phyloP scores from a whole-genome alignment of 2,797 vertebrate genomes.

The Bryconaethiops microstoma region DNA sequence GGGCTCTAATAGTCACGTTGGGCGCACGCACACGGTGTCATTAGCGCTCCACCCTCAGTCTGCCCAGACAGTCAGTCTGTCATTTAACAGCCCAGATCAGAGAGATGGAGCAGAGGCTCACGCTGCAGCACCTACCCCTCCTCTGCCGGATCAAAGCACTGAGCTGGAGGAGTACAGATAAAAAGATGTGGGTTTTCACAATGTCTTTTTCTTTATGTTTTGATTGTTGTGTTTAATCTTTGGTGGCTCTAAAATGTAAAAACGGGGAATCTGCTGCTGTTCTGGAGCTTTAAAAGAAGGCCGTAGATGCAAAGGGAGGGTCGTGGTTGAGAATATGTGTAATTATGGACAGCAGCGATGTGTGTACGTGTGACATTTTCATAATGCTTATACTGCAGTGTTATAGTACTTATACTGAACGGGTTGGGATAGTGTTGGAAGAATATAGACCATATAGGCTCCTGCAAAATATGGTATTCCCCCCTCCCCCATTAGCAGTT shows the following conservation, averaged over 20 bases:
- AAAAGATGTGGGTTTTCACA: conserved; percentile 35
- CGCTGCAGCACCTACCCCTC: conserved; percentile 42
- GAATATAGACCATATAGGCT: conserved; percentile 13
- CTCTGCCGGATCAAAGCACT: conserved; percentile 35
- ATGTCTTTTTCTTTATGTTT: conserved; percentile 6
- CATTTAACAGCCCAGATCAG: conserved; percentile 77
- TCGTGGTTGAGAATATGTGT: conserved; percentile 10
- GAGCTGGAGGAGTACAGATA: conserved; percentile 39
- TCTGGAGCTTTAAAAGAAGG: background rate
- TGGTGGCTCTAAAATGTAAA: conserved; percentile 2
- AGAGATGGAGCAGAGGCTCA: conserved; percentile 69
- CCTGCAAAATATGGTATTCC: background rate
- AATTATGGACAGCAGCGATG: background rate
- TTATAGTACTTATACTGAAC: no score
- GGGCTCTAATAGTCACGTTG: conserved; percentile 80
- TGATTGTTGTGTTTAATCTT: conserved; percentile 24
- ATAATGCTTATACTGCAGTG: background rate
- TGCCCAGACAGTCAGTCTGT: conserved; percentile 71
- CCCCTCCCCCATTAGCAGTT: no score
- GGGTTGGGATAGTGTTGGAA: conserved; percentile 5
- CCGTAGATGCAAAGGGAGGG: background rate
- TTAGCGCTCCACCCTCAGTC: conserved; percentile 74
- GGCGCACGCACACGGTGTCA: conserved; percentile 72
- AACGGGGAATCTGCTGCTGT: background rate
- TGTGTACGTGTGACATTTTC: no score